These are phyloP conservation scores for Caenorhabditis japonica DNA, from an alignment of 2,888 invertebrate genomes.

Conservation along the genomic window DNA sequence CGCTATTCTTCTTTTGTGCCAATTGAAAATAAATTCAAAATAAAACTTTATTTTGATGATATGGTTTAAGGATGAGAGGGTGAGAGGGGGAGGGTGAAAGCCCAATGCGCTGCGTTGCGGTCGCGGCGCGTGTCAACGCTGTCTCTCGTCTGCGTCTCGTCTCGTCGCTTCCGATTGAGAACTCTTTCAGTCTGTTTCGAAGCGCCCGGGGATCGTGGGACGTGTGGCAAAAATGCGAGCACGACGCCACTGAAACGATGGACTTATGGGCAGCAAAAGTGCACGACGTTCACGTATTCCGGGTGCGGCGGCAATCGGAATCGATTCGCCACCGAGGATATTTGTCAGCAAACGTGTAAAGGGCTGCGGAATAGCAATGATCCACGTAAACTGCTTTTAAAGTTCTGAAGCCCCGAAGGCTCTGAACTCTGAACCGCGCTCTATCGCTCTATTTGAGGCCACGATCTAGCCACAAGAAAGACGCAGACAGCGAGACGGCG, in stretches of 20 bases:
- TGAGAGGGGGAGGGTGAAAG: no score
- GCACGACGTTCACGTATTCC: constrained; percentile 50
- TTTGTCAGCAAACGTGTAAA: constrained; percentile 64
- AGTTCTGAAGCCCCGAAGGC: no score
- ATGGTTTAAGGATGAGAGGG: no score
- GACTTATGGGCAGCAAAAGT: constrained; percentile 54
- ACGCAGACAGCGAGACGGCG: no score
- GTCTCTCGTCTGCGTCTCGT: no score
- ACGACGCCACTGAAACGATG: constrained; percentile 55
- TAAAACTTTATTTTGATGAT: neutral
- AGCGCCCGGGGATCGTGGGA: constrained; percentile 56
- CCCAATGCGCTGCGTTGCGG: no score
- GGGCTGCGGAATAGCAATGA: constrained; percentile 61
- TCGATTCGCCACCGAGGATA: constrained; percentile 50
- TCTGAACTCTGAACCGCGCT: no score
- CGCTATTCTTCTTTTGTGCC: no score
- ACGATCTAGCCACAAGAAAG: no score
- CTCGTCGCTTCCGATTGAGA: no score
- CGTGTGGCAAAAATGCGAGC: constrained; percentile 56
- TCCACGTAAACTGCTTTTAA: constrained; percentile 55
- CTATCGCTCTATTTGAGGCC: no score
- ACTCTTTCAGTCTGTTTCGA: constrained; percentile 69
- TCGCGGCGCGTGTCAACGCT: no score
- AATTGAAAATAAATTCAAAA: neutral
- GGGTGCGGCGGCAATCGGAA: constrained; percentile 69